Conservation (phyloP, 2,113 vertebrate species). For the Aviceda subcristata region DNA sequence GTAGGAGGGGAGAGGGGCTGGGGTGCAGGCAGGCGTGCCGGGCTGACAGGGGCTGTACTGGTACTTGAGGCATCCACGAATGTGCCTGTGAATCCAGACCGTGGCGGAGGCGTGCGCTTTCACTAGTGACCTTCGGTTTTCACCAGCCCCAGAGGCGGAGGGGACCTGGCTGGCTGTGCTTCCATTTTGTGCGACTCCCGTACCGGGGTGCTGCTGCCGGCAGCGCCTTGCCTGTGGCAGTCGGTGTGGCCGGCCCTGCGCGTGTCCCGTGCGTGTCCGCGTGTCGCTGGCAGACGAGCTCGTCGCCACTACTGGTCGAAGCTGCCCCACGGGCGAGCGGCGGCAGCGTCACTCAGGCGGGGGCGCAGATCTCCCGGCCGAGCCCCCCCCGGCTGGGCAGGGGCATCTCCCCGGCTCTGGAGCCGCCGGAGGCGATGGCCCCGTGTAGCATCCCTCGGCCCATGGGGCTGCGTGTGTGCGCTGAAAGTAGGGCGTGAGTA, state of each 20-base stretch:
- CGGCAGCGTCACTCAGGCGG: neutral
- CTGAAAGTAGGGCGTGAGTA: neutral
- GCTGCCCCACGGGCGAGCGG: neutral
- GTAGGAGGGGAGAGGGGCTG: neutral
- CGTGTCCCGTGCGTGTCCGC: neutral
- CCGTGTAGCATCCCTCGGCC: neutral
- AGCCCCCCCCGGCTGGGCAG: neutral
- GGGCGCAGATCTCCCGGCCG: neutral
- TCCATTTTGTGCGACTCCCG: neutral
- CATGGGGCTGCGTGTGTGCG: rapidly evolving
- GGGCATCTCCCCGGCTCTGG: neutral
- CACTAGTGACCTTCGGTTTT: neutral
- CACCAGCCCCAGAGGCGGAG: neutral
- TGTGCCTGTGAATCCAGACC: neutral
- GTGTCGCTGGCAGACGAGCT: neutral
- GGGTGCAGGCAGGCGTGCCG: neutral
- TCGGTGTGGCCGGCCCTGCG: neutral
- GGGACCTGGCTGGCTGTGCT: neutral
- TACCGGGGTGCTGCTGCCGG: neutral
- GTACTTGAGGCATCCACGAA: neutral
- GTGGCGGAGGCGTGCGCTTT: rapidly evolving
- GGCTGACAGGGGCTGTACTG: neutral
- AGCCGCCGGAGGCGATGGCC: neutral
- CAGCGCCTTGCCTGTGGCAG: neutral
- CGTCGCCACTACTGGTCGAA: neutral